These are phyloP conservation scores for Perognathus longimembris DNA, from an alignment of 2,113 vertebrate genomes.

Conservation along the genomic window DNA sequence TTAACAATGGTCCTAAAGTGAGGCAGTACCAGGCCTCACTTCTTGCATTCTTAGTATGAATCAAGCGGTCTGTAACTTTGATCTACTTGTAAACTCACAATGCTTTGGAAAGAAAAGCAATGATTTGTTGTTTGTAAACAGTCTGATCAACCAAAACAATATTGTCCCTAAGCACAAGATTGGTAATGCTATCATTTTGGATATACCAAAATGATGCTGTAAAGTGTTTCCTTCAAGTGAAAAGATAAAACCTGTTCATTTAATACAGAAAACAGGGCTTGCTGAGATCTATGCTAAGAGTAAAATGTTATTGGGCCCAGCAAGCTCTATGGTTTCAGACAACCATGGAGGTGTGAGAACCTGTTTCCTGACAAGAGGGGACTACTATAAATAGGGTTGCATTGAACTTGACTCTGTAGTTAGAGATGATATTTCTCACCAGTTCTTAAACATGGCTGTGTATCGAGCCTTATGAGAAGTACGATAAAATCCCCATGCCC, in stretches of 20 bases:
- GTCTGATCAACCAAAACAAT: no score
- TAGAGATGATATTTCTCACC: not conserved
- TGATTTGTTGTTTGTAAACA: no score
- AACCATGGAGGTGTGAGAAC: not conserved
- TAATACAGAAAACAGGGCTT: not conserved
- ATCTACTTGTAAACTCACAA: no score
- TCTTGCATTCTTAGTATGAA: no score
- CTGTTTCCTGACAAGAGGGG: not conserved
- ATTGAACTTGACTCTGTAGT: not conserved
- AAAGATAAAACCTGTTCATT: not conserved
- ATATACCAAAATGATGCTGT: not conserved
- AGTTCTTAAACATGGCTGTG: not conserved
- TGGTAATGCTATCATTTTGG: not conserved
- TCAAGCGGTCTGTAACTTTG: no score
- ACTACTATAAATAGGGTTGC: not conserved
- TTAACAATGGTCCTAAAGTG: not conserved
- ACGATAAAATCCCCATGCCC: not conserved
- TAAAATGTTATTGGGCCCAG: not conserved
- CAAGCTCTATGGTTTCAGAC: not conserved
- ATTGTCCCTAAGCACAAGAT: not conserved
- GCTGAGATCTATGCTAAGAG: not conserved
- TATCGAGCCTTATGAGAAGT: not conserved
- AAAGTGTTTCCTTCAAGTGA: not conserved
- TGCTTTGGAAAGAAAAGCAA: no score
- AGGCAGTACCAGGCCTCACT: no score